Evolutionary conservation across 1,140 invertebrate genomes (phyloP).

Genomic region (Neodiprion lecontei): DNA sequence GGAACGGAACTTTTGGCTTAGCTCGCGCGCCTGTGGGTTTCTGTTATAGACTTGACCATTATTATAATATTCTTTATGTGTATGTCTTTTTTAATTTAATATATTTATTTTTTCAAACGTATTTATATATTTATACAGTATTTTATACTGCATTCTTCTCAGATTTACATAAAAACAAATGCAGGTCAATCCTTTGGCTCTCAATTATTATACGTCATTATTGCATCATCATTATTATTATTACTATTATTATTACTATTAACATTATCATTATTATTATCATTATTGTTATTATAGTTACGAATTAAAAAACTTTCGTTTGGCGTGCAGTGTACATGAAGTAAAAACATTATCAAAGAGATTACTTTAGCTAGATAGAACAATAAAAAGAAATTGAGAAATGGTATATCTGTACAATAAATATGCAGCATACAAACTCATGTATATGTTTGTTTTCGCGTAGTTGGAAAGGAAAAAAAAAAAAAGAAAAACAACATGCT

Average conservation of each 20-base stretch:
- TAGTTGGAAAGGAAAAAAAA: conserved; percentile 13
- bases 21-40: conserved; percentile 22
- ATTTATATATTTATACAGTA: conserved; percentile 63
- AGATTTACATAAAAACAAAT: conserved; percentile 36
- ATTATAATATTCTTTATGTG: conserved; percentile 46
- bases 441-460: conserved; percentile 27
- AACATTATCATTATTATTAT: conserved; percentile 19
- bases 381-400: conserved; percentile 4
- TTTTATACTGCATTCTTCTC: conserved; percentile 57
- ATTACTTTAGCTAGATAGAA: too few species aligned
- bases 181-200: conserved; percentile 59
- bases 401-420: conserved; percentile 25
- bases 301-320: too few species aligned
- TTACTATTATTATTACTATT: conserved; percentile 25
- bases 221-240: conserved; percentile 22
- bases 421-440: conserved; percentile 15
- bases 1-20: not conserved
- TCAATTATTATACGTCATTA: conserved; percentile 39
- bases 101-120: conserved; percentile 61
- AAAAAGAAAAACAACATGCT: conserved; percentile 34
- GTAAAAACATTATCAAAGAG: too few species aligned
- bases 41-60: conserved; percentile 37
- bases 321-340: too few species aligned
- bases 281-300: conserved; percentile 1
- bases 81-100: conserved; percentile 60